Base-by-base conservation (phyloP, 2,888 invertebrate species). In the Dicranocentrus wangi region DNA sequence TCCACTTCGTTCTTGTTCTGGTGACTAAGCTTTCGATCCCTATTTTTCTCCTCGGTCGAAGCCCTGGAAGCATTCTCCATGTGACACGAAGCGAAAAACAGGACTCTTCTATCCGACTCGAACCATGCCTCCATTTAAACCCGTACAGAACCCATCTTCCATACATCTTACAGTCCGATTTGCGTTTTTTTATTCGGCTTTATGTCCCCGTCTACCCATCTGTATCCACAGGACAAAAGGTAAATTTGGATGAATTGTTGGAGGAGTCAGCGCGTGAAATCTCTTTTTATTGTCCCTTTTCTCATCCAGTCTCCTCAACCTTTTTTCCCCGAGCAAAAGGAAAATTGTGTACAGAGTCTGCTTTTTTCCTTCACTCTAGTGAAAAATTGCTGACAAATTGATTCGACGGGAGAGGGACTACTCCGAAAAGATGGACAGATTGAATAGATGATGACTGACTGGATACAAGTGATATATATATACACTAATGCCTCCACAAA, bases 241-340 rank as follows among this genome's bases (percentile, higher is more conserved):
- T 71, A 60, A 77, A 77, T 77, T 69, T 77, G 23, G 61, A n/a
- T 60, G 61, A 69, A 77, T 77, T 77, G 76, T 61, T 28, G 51
- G 61, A 77, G 77, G 77, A 78, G 77, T 78, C 70, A 78, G 63
- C 63, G 77, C 77, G 77, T 78, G 63, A 78, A 78, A 78, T 70
- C 60, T 42, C 42, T 69, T 69, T 55, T 69, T 27, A 55, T 69
- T 69, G 32, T 55, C 10, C 15, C 39, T 39, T 69, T 32, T 55
- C 42, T 65, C 42, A 3, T 28, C 7, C 17, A 28, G 39, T 65
- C 2, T 65, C 61, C 32, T 61, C 32, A 5, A 61, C 7, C 28
- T 60, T 60, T 60, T 60, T 23, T 21, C 5, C 39, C n/a, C 32
- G 10, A 7, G 32, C 5, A 51, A 15, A 51, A 17, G 51, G 51